Evolutionary conservation across 2,888 invertebrate species (phyloP).

Genomic region (Gastracanthus pulcherrimus): DNA sequence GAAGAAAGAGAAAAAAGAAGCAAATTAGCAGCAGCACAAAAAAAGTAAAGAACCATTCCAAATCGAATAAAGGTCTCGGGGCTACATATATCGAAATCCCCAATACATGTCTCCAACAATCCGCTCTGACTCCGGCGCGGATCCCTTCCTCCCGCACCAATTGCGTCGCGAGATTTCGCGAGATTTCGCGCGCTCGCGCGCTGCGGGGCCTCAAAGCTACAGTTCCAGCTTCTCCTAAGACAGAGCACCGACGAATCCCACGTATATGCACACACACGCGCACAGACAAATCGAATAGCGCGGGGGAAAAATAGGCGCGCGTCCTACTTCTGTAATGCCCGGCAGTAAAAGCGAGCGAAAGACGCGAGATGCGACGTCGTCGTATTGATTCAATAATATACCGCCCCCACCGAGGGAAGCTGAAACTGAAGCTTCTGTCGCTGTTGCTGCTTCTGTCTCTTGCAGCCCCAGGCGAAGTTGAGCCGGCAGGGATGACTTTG

Average conservation of each 20-base stretch:
- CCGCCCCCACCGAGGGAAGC: neutral
- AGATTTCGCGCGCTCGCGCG: no score
- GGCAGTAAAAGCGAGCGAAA: conserved; percentile 30
- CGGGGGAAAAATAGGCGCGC: conserved; percentile 27
- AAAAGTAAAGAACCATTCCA: neutral
- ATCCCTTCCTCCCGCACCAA: no score
- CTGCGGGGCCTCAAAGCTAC: no score
- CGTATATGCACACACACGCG: neutral
- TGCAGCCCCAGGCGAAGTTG: no score
- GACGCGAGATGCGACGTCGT: neutral
- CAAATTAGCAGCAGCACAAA: no score
- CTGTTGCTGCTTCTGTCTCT: no score
- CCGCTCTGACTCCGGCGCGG: no score
- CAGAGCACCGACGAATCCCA: neutral
- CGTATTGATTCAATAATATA: conserved; percentile 41
- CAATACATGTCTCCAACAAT: no score
- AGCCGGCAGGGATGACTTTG: no score
- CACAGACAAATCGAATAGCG: conserved; percentile 13
- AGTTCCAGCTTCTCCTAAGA: neutral
- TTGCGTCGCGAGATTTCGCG: neutral
- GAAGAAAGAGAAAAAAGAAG: no score
- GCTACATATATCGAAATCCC: no score
- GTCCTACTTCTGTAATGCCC: conserved; percentile 38
- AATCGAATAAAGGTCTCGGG: neutral
- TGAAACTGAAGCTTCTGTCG: no score